Evolutionary conservation across 2,797 vertebrate genomes (phyloP).

Genomic region (Mallotus villosus): DNA sequence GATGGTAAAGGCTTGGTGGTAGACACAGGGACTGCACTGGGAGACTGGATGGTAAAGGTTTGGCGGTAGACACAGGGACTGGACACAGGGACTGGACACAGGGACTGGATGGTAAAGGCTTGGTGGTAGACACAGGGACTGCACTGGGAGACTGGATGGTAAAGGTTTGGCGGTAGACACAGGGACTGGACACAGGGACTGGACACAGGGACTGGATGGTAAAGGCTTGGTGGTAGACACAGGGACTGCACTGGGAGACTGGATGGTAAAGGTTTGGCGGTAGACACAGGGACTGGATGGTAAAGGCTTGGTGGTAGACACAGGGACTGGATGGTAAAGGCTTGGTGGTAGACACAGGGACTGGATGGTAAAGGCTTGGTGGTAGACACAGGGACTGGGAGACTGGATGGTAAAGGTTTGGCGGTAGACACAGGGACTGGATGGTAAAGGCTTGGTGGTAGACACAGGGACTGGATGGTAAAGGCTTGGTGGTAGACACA

Average conservation of each 20-base stretch:
- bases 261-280: constrained; percentile 42
- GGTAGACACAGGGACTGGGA: constrained; percentile 23
- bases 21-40: constrained; percentile 18
- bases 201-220: constrained; percentile 45
- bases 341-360: too few species aligned
- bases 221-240: constrained; percentile 35
- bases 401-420: constrained; percentile 42
- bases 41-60: constrained; percentile 40
- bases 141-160: constrained; percentile 37
- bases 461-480: constrained; percentile 43
- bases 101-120: constrained; percentile 42
- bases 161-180: constrained; percentile 35
- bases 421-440: constrained; percentile 26
- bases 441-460: too few species aligned
- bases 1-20: constrained; percentile 42
- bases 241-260: constrained; percentile 21
- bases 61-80: constrained; percentile 30
- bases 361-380: constrained; percentile 44
- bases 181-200: too few species aligned
- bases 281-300: constrained; percentile 37
- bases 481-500: constrained; percentile 37
- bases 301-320: constrained; percentile 37
- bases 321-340: too few species aligned
- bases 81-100: too few species aligned
- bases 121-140: constrained; percentile 30